Evolutionary conservation across 2,888 invertebrate species (phyloP).

Genomic region (Synanthedon tipuliformis): DNA sequence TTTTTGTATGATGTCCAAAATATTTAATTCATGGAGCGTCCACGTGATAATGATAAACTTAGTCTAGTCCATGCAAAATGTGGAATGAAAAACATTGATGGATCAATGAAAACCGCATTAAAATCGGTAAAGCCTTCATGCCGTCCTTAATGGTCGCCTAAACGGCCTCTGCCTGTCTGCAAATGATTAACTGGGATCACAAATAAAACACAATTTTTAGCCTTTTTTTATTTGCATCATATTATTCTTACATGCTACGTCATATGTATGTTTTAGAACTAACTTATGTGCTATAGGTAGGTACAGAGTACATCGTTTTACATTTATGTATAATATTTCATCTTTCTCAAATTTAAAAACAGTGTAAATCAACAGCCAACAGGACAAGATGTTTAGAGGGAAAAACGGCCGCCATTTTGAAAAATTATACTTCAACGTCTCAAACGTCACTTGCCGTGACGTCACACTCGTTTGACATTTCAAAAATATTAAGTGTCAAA

Average conservation of each 20-base stretch:
- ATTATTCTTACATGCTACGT: constrained; percentile 39
- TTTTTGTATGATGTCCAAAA: too few species aligned
- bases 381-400: constrained; percentile 2
- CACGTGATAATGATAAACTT: too few species aligned
- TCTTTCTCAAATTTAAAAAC: constrained; percentile 5
- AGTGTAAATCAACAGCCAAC: constrained; percentile 11
- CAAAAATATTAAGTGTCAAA: too few species aligned
- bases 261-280: constrained; percentile 40
- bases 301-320: constrained; percentile 45
- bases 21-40: too few species aligned
- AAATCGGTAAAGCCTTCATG: too few species aligned
- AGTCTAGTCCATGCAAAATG: too few species aligned
- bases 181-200: not conserved
- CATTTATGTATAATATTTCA: not conserved
- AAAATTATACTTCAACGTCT: not conserved
- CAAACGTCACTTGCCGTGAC: not conserved
- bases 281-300: constrained; percentile 40
- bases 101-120: too few species aligned
- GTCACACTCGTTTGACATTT: too few species aligned
- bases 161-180: too few species aligned
- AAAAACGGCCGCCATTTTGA: constrained; percentile 1
- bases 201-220: constrained; percentile 36
- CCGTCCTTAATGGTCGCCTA: too few species aligned
- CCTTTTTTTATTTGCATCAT: constrained; percentile 42
- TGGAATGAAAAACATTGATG: too few species aligned